A percentile compares a stretch with the other conserved stretches of the same genome.
Evolutionary conservation across 2,113 vertebrate species (phyloP).

Genomic region (Nothocercus julius): DNA sequence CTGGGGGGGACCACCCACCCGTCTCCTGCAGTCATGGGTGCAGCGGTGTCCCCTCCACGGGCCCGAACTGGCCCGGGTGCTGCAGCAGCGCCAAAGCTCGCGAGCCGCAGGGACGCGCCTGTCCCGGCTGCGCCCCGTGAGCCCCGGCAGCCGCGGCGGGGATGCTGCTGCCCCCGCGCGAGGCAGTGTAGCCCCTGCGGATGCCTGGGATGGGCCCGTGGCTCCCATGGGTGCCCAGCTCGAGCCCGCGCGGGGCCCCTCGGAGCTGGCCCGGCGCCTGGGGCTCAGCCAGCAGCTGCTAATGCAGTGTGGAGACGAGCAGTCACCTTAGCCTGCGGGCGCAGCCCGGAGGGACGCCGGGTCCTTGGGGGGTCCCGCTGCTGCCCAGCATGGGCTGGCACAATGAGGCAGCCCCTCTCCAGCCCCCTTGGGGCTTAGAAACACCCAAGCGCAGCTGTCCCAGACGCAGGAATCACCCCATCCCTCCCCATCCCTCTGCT

Average conservation of each 20-base stretch:
- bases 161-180: not conserved
- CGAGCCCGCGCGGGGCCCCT: conserved; percentile 20
- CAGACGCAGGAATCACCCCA: not conserved
- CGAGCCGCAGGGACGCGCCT: accelerated
- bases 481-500: not conserved
- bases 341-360: not conserved
- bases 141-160: too few species aligned
- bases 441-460: not conserved
- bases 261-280: not conserved
- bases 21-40: not conserved
- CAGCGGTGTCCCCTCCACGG: not conserved
- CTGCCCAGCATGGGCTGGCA: not conserved
- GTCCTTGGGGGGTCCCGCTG: not conserved
- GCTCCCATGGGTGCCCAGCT: not conserved
- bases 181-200: not conserved
- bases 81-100: not conserved
- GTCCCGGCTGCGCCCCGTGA: not conserved
- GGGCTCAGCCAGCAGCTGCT: conserved; percentile 58
- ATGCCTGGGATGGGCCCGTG: accelerated
- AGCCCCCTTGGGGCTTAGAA: not conserved
- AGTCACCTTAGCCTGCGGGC: conserved; percentile 49
- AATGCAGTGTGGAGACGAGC: conserved; percentile 51
- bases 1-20: not conserved
- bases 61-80: not conserved
- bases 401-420: not conserved